phyloP scores from a whole-genome alignment of 2,113 vertebrate species.

The Rhabdomys dilectus region DNA sequence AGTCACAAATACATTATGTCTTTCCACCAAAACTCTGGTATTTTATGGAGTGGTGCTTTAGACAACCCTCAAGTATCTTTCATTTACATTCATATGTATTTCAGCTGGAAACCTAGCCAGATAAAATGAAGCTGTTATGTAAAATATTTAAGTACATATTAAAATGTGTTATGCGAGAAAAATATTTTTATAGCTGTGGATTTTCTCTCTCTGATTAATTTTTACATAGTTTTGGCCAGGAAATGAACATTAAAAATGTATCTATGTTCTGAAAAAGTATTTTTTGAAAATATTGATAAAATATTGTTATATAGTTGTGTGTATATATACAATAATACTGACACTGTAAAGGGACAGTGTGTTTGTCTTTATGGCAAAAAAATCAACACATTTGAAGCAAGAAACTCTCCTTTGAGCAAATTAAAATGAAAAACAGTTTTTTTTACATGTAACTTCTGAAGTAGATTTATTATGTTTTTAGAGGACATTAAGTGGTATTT shows the following conservation, averaged over 20 bases:
- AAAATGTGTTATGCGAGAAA: not conserved
- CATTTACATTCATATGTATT: not conserved
- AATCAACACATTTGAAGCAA: not conserved
- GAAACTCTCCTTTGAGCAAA: accelerated
- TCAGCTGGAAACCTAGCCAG: not conserved
- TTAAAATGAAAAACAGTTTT: not conserved
- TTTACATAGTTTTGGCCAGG: not conserved
- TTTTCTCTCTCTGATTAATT: not conserved
- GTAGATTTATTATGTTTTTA: not conserved
- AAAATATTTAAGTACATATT: not conserved
- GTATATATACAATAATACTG: too few species aligned
- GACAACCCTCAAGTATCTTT: not conserved
- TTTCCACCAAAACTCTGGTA: not conserved
- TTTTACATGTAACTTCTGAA: not conserved
- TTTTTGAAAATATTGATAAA: constrained; percentile 24
- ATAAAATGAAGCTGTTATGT: not conserved
- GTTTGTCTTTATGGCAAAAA: not conserved
- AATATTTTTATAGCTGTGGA: not conserved
- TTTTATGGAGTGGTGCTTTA: not conserved
- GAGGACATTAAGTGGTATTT: not conserved
- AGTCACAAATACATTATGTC: not conserved
- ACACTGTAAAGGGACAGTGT: not conserved
- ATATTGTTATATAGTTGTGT: not conserved
- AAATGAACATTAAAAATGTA: not conserved
- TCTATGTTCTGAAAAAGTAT: not conserved